Conservation (phyloP, 2,888 invertebrate genomes). For the Rhagium mordax region DNA sequence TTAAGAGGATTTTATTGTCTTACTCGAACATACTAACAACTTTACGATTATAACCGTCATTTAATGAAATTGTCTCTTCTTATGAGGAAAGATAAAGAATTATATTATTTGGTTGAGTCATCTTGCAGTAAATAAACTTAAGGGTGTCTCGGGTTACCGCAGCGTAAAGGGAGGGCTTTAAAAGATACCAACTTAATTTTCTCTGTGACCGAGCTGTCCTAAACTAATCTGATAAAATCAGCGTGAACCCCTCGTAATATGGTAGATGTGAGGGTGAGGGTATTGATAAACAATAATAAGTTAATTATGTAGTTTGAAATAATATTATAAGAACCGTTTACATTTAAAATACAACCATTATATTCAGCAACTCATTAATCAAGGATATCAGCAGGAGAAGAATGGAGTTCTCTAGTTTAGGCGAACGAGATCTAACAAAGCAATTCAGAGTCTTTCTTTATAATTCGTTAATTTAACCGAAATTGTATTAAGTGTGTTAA, state of each 20-base stretch:
- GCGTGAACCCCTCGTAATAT: conserved; percentile 41
- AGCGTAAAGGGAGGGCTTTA: conserved; percentile 56
- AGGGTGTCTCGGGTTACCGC: conserved; percentile 50
- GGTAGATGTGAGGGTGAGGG: not conserved
- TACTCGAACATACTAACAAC: conserved; percentile 12
- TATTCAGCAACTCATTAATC: too few relatives aligned
- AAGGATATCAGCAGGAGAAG: too few relatives aligned
- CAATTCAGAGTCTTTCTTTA: too few relatives aligned
- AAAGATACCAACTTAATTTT: conserved; percentile 65
- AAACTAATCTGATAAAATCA: conserved; percentile 61
- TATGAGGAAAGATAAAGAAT: conserved; percentile 38
- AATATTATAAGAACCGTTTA: not conserved
- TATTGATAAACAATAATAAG: conserved; percentile 1
- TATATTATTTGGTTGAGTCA: conserved; percentile 39
- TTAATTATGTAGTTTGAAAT: not conserved
- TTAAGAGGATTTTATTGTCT: not conserved
- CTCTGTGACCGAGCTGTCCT: conserved; percentile 61
- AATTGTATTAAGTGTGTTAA: too few relatives aligned
- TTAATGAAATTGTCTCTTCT: conserved; percentile 14
- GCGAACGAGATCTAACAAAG: too few relatives aligned
- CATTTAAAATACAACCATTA: too few relatives aligned
- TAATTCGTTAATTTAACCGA: too few relatives aligned
- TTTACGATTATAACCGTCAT: conserved; percentile 31
- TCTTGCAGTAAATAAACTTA: conserved; percentile 53
- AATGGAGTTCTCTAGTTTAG: too few relatives aligned